These are phyloP conservation scores for Malthinus seriepunctatus DNA, from an alignment of 2,888 invertebrate genomes.

Conservation along the genomic window DNA sequence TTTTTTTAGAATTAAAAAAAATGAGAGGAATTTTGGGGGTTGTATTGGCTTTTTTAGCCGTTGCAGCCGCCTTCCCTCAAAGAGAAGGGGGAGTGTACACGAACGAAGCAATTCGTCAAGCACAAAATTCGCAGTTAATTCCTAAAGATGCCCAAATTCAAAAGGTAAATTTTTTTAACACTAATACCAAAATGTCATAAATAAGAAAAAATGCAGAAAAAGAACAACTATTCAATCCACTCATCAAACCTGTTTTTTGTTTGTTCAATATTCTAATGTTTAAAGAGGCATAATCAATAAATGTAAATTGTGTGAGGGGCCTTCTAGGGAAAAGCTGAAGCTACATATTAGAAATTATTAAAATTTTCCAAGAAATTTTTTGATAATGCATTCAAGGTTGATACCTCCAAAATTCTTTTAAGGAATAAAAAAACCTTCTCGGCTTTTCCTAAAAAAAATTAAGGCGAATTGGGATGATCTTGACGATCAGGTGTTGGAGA, in stretches of 20 bases:
- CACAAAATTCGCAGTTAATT: constrained; percentile 82
- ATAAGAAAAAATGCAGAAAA: background rate
- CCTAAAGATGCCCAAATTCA: constrained; percentile 87
- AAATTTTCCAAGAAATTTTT: too few species aligned
- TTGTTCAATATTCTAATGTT: background rate
- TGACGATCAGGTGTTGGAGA: too few species aligned
- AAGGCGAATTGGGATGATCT: too few species aligned
- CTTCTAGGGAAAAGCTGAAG: background rate
- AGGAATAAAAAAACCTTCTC: too few species aligned
- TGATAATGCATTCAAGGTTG: too few species aligned
- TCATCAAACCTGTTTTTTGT: background rate
- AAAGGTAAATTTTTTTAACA: constrained; percentile 60
- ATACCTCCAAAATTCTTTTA: too few species aligned
- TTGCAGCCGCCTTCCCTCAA: constrained; percentile 64
- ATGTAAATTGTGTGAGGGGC: too few species aligned
- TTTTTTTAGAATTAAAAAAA: constrained; percentile 1
- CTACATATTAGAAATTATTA: too few species aligned
- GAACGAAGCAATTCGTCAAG: constrained; percentile 85
- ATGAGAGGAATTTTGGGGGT: constrained; percentile 49
- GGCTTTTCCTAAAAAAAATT: too few species aligned
- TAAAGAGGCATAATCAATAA: too few species aligned
- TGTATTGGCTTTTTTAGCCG: constrained; percentile 57
- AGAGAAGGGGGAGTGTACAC: constrained; percentile 83
- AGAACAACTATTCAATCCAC: background rate
- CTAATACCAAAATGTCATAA: background rate